phyloP scores from a whole-genome alignment of 2,113 vertebrate genomes.

The Pyrgilauda ruficollis region DNA sequence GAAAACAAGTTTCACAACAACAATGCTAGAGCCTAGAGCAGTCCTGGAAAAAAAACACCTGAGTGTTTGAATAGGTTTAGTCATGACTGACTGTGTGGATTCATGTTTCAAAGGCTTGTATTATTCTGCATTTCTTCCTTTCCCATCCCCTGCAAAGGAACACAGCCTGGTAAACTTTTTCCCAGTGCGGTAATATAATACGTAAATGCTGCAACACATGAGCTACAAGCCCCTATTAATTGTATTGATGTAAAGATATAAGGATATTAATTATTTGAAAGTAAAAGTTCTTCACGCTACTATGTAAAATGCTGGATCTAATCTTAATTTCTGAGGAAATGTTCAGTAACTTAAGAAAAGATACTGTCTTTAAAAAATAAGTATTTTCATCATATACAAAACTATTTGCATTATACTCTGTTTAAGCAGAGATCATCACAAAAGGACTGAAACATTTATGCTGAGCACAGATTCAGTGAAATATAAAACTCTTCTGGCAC shows the following conservation, averaged over 20 bases:
- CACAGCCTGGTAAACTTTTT: not conserved
- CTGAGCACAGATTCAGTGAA: not conserved
- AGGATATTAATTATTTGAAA: not conserved
- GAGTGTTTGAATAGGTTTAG: constrained; percentile 29
- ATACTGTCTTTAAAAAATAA: not conserved
- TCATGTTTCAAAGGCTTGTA: constrained; percentile 24
- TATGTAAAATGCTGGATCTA: not conserved
- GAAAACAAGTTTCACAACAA: not conserved
- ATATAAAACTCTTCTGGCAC: not conserved
- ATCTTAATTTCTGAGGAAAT: not conserved
- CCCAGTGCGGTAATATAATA: not conserved
- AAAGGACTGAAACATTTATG: not conserved
- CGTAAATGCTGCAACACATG: not conserved
- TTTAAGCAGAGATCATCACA: not conserved
- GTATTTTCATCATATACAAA: not conserved
- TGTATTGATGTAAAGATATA: not conserved
- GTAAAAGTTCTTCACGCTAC: not conserved
- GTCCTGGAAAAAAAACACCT: not conserved
- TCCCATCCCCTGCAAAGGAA: not conserved
- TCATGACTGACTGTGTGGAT: not conserved
- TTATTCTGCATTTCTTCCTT: not conserved
- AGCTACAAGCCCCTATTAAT: not conserved
- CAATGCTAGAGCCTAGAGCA: not conserved
- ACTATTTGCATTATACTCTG: not conserved
- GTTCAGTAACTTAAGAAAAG: not conserved